These are phyloP conservation scores for Julus scanicus DNA, from an alignment of 2,888 invertebrate species.

Conservation along the genomic window DNA sequence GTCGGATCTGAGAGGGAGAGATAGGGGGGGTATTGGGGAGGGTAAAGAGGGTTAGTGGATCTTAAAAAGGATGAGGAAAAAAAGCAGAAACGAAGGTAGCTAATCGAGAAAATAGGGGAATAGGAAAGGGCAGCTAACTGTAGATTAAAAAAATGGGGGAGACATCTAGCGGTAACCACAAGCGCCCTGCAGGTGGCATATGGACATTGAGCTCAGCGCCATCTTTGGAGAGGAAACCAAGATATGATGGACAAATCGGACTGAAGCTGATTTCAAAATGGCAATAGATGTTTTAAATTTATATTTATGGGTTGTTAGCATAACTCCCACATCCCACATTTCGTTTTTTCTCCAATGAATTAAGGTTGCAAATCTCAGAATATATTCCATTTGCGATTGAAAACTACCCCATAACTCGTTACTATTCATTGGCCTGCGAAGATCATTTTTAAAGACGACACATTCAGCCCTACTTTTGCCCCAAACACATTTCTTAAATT, in stretches of 20 bases:
- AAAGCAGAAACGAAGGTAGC: background rate
- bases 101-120: background rate
- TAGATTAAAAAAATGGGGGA: background rate
- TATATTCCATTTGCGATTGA: too few species aligned
- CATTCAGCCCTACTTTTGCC: background rate
- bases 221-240: background rate
- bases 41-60: background rate
- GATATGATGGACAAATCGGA: too few species aligned
- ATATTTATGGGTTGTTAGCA: too few species aligned
- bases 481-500: background rate
- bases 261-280: too few species aligned
- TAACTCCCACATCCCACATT: too few species aligned
- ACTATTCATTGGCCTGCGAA: too few species aligned
- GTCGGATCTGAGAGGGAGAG: background rate
- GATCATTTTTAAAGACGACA: background rate
- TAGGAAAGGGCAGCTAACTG: constrained; percentile 1
- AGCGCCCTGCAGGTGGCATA: background rate
- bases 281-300: too few species aligned
- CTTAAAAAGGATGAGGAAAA: background rate
- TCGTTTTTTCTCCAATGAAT: too few species aligned
- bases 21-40: background rate
- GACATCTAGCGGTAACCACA: background rate
- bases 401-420: too few species aligned
- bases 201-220: background rate
- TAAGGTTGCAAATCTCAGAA: too few species aligned